phyloP scores from a whole-genome alignment of 2,113 vertebrate genomes.

The Cochlearius cochlearius region DNA sequence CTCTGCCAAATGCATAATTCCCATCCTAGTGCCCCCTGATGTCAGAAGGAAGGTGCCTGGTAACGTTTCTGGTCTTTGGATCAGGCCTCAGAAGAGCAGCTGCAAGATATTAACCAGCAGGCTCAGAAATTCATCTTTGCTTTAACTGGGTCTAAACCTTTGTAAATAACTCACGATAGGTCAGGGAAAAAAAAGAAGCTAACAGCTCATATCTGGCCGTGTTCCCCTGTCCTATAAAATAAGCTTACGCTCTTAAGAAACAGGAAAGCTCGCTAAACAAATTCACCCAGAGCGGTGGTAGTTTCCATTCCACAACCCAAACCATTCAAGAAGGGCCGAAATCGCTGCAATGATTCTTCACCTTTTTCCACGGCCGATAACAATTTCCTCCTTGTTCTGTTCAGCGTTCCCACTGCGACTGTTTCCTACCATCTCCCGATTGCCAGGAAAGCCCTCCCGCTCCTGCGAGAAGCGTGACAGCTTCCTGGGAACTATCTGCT shows the following conservation, averaged over 20 bases:
- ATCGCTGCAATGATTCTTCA: neutral
- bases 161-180: constrained; percentile 1
- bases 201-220: constrained; percentile 10
- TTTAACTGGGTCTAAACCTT: constrained; percentile 8
- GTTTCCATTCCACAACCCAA: neutral
- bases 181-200: neutral
- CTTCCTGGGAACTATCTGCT: neutral
- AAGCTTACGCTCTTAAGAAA: neutral
- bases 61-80: neutral
- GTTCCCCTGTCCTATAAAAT: constrained; percentile 21
- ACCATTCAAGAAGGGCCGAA: neutral
- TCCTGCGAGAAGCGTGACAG: neutral
- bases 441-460: neutral
- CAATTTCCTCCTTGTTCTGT: neutral
- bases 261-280: neutral
- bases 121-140: constrained; percentile 11
- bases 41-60: constrained; percentile 1
- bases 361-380: neutral
- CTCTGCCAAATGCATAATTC: neutral
- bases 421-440: neutral
- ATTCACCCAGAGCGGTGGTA: neutral
- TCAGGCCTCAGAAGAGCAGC: constrained; percentile 17
- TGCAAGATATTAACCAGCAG: constrained; percentile 22
- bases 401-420: neutral
- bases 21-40: constrained; percentile 5